phyloP scores from a whole-genome alignment of 2,113 vertebrate genomes.

The Campylomormyrus tamandua region DNA sequence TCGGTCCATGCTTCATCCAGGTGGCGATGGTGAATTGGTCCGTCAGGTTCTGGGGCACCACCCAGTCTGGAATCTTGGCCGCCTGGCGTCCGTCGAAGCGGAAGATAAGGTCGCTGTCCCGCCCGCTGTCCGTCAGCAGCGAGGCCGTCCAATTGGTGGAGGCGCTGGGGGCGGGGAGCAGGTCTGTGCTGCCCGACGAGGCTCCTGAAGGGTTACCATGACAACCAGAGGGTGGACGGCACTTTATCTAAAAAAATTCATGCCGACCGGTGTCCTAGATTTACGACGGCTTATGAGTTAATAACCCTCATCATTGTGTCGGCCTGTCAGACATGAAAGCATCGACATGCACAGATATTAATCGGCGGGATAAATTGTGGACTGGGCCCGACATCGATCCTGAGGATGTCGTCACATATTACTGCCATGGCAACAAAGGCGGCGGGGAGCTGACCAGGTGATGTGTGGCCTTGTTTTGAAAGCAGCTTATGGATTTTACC shows the following conservation, averaged over 20 bases:
- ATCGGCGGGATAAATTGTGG: not conserved
- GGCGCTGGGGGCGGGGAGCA: conserved; percentile 76
- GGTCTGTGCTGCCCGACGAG: conserved; percentile 88
- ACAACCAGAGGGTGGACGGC: conserved; percentile 21
- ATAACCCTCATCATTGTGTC: not conserved
- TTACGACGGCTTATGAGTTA: not conserved
- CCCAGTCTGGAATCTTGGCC: conserved; percentile 86
- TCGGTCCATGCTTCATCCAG: conserved; percentile 97
- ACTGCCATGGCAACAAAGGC: conserved; percentile 7
- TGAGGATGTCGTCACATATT: not conserved
- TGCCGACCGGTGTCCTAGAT: not conserved
- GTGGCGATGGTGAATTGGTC: conserved; percentile 93
- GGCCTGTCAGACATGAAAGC: not conserved
- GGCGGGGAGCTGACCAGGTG: not conserved
- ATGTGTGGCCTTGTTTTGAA: not conserved
- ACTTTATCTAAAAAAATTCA: not conserved
- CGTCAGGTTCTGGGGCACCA: conserved; percentile 88
- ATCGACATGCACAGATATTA: not conserved
- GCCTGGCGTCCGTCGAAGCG: conserved; percentile 90
- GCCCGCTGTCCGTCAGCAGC: conserved; percentile 77
- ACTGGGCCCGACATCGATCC: not conserved
- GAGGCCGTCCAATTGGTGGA: conserved; percentile 85
- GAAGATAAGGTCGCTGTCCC: conserved; percentile 77
- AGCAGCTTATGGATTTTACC: conserved; percentile 13
- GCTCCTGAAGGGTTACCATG: conserved; percentile 63